Evolutionary conservation across 1,140 invertebrate genomes (phyloP).

Genomic region (Euura lappo): DNA sequence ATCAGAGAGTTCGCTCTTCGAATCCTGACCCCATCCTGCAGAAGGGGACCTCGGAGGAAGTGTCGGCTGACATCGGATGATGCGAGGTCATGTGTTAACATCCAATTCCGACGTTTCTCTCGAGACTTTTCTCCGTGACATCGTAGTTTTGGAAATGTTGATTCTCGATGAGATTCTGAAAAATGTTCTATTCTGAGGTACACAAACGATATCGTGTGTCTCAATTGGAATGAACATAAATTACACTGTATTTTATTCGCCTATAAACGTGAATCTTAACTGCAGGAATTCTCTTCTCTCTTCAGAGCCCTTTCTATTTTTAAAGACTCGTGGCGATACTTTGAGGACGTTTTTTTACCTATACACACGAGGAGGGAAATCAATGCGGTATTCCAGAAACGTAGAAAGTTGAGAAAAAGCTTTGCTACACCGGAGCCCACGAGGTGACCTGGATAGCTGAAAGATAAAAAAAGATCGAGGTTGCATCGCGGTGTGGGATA

Average conservation of each 20-base stretch:
- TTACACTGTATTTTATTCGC: not conserved
- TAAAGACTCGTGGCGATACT: too few species aligned
- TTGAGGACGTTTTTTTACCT: too few species aligned
- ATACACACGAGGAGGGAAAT: too few species aligned
- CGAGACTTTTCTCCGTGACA: not conserved
- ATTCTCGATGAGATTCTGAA: conserved; percentile 31
- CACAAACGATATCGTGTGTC: conserved; percentile 52
- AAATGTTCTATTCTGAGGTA: conserved; percentile 45
- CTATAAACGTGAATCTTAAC: not conserved
- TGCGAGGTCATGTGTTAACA: conserved; percentile 37
- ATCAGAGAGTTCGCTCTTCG: conserved; percentile 12
- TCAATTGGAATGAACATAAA: conserved; percentile 33
- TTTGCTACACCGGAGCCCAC: too few species aligned
- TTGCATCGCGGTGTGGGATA: too few species aligned
- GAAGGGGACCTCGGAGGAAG: not conserved
- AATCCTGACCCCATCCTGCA: conserved; percentile 11
- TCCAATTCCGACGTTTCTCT: conserved; percentile 31
- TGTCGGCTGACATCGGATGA: not conserved
- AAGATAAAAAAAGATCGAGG: too few species aligned
- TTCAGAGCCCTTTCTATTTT: too few species aligned
- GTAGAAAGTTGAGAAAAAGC: too few species aligned
- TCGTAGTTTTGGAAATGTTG: conserved; percentile 28
- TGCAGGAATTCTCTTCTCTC: too few species aligned
- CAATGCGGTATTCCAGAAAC: too few species aligned
- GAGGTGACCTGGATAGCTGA: too few species aligned